phyloP scores from a whole-genome alignment of 30 jellyfish, hydroid and myxozoan species.

The Aurelia coerulea region DNA sequence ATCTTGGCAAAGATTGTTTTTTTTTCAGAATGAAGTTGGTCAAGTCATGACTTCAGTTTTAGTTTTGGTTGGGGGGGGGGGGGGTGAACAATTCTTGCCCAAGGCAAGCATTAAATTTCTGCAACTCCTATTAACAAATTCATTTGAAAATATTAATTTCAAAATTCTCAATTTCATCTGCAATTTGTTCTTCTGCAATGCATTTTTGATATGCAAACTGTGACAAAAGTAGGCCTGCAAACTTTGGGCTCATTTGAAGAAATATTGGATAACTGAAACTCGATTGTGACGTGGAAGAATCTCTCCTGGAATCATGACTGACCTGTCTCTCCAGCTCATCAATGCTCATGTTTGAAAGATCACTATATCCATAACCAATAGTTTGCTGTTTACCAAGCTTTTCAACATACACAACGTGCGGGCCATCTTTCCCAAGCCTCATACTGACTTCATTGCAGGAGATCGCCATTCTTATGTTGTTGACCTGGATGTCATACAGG shows the following conservation, averaged over 20 bases:
- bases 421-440: conserved; percentile 34
- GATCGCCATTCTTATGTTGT: conserved; percentile 62
- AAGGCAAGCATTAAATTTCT: no score
- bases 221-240: conserved; percentile 30
- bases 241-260: conserved; percentile 47
- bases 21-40: no score
- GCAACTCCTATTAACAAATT: no score
- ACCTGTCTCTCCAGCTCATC: not conserved
- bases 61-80: no score
- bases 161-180: conserved; percentile 5
- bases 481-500: conserved; percentile 39
- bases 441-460: conserved; percentile 59
- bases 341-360: not conserved
- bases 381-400: not conserved
- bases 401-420: conserved; percentile 11
- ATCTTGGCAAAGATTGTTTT: no score
- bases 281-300: conserved; percentile 4
- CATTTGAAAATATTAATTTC: conserved; percentile 11
- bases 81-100: no score
- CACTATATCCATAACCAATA: conserved; percentile 1
- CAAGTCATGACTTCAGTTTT: no score
- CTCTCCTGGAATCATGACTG: conserved; percentile 10
- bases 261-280: conserved; percentile 12
- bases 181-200: conserved; percentile 28
- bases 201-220: conserved; percentile 39